Evolutionary conservation across 1,140 invertebrate species (phyloP).

Genomic region (Luehdorfia chinensis): DNA sequence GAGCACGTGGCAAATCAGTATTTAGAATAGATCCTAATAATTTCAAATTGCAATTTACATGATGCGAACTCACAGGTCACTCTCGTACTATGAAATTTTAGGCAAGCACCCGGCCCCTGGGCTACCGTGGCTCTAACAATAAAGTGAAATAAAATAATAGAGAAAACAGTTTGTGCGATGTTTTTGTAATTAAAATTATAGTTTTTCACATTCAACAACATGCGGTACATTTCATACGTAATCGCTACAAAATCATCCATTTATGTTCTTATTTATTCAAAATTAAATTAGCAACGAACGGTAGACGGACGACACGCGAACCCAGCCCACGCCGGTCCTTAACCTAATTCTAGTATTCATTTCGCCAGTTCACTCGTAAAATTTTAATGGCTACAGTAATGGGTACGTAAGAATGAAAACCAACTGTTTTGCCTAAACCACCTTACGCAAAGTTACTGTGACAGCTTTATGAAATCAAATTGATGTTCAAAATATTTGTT

Average conservation of each 20-base stretch:
- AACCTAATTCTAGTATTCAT: constrained; percentile 71
- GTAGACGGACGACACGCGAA: constrained; percentile 44
- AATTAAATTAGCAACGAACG: constrained; percentile 34
- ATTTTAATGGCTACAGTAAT: constrained; percentile 64
- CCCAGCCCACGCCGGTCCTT: constrained; percentile 47
- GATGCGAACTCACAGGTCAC: too few relatives aligned
- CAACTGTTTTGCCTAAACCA: constrained; percentile 53
- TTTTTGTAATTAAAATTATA: too few relatives aligned
- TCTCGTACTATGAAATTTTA: too few relatives aligned
- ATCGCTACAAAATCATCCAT: background rate
- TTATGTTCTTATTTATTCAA: constrained; percentile 16
- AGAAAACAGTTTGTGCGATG: too few relatives aligned
- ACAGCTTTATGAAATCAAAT: background rate
- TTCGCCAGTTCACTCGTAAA: constrained; percentile 70
- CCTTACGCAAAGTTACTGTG: constrained; percentile 33
- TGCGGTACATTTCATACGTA: background rate
- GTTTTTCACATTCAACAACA: too few relatives aligned
- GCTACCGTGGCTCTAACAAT: too few relatives aligned
- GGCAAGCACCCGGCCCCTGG: too few relatives aligned
- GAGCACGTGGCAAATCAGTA: too few relatives aligned
- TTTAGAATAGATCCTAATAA: too few relatives aligned
- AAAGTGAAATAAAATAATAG: too few relatives aligned
- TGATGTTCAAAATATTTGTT: too few relatives aligned
- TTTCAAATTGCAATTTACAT: too few relatives aligned
- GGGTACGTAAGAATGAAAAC: constrained; percentile 47